phyloP scores from a whole-genome alignment of 30 jellyfish, hydroid and myxozoan species.

The Rhopilema esculentum region DNA sequence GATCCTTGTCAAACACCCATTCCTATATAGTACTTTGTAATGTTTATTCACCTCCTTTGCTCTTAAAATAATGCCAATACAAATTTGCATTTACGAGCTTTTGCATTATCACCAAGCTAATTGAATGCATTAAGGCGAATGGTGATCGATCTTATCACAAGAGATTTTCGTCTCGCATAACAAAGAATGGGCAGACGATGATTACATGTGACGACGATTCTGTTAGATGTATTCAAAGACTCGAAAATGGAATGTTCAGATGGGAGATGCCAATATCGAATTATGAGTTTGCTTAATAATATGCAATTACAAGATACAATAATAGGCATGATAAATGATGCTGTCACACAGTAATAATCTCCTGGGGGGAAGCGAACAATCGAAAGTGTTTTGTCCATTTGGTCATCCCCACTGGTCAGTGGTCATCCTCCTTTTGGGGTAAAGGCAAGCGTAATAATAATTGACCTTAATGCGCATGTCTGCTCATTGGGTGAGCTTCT shows the following conservation, averaged over 20 bases:
- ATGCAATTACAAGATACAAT: background rate
- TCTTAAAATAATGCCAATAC: slow-evolving; percentile 26
- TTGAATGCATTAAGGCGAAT: slow-evolving; percentile 16
- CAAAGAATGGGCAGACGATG: background rate
- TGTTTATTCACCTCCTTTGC: background rate
- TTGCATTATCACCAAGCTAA: slow-evolving; percentile 20
- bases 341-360: no score
- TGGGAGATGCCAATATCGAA: background rate
- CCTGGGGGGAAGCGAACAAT: no score
- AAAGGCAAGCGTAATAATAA: no score
- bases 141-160: slow-evolving; percentile 11
- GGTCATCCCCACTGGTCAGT: no score
- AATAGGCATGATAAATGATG: no score
- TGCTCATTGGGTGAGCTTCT: no score
- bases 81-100: background rate
- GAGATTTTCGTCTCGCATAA: slow-evolving; percentile 11
- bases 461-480: no score
- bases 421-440: no score
- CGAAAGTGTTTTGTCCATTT: no score
- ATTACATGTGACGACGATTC: background rate
- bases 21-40: background rate
- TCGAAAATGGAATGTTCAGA: background rate
- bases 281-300: background rate
- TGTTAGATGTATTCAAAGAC: background rate
- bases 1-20: background rate